A percentile compares a stretch with the other conserved stretches of the same genome.
phyloP scores from a whole-genome alignment of 1,140 invertebrate species.

The Spodoptera litura region DNA sequence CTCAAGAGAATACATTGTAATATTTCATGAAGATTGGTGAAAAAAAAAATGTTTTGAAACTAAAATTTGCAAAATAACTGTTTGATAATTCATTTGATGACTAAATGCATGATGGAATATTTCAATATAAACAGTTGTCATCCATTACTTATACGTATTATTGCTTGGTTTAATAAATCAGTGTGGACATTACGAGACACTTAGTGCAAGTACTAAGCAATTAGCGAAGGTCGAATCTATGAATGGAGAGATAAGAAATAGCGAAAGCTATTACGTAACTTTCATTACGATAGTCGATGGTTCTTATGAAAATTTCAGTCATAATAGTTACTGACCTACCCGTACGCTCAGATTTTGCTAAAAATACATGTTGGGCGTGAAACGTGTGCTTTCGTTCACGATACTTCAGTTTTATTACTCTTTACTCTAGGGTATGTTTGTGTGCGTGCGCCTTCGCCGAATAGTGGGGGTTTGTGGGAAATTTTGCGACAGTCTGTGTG shows the following conservation, averaged over 20 bases:
- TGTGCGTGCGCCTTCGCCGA: conserved; percentile 59
- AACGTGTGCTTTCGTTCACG: conserved; percentile 78
- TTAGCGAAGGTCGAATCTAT: conserved; percentile 4
- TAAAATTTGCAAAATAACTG: no score
- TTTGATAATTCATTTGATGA: neutral
- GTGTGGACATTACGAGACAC: neutral
- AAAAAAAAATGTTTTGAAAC: conserved; percentile 17
- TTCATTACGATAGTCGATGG: conserved; percentile 60
- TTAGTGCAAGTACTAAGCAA: neutral
- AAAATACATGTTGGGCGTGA: conserved; percentile 72
- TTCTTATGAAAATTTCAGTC: conserved; percentile 78
- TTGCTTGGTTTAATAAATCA: no score
- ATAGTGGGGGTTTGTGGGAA: conserved; percentile 66
- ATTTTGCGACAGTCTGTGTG: conserved; percentile 63
- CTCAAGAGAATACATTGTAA: conserved; percentile 21
- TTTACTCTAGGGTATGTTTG: conserved; percentile 52
- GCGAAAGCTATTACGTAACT: conserved; percentile 61
- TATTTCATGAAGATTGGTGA: neutral
- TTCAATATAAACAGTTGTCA: neutral
- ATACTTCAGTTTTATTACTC: conserved; percentile 61
- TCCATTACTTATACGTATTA: neutral
- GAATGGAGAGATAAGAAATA: conserved; percentile 50
- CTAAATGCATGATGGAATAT: neutral
- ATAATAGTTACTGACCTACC: conserved; percentile 82
- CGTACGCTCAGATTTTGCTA: conserved; percentile 75